Base-by-base conservation (phyloP, 2,888 invertebrate genomes). In the Ophion ellenae region DNA sequence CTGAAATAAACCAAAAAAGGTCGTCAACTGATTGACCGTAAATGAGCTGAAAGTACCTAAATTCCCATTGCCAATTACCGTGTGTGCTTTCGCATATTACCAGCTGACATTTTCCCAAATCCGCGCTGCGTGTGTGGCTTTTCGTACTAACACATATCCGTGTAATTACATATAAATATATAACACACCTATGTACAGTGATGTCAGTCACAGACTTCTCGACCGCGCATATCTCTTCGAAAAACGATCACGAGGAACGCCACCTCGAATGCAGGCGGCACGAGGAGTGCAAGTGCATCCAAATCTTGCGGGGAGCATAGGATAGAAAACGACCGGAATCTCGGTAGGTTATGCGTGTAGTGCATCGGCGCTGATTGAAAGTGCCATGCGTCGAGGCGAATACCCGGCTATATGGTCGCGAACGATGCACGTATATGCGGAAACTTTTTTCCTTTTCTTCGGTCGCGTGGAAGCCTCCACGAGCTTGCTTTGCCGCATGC, bases 361-460 rank as follows among this genome's bases (percentile, higher is more conserved):
- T 17, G 63, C 14, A 14, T 24, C 67, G 64, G 67, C 47, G 75
- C 66, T 86, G 86, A 86, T 86, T 84, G 81, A 86, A 84, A 86
- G 78, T 86, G 86, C 81, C 86, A 81, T 74, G 81, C 86, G 86
- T 86, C 86, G 86, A 86, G 84, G 86, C 78, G 70, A 86, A 86
- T 86, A 53, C 17, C 53, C 53, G 17, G 53, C 53, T 53, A 81
- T 77, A 53, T 75, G 77, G 77, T 83, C 81, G 14, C 77, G 9
- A 40, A 40, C 40, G 77, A 81, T 57, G 81, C 63, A 69, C 77
- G 77, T 17, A 69, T 75, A 80, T 71, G 83, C 69, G 69, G 17
- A 67, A 70, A 71, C 45, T 75, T 76, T 24, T 71, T 53, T 53
- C 20, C 24, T 28, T 53, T 32, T 28, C 47, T n/a, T 14, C 53